These are phyloP conservation scores for Neosilurus mollespiculum DNA, from an alignment of 2,797 vertebrate genomes.

Conservation along the genomic window DNA sequence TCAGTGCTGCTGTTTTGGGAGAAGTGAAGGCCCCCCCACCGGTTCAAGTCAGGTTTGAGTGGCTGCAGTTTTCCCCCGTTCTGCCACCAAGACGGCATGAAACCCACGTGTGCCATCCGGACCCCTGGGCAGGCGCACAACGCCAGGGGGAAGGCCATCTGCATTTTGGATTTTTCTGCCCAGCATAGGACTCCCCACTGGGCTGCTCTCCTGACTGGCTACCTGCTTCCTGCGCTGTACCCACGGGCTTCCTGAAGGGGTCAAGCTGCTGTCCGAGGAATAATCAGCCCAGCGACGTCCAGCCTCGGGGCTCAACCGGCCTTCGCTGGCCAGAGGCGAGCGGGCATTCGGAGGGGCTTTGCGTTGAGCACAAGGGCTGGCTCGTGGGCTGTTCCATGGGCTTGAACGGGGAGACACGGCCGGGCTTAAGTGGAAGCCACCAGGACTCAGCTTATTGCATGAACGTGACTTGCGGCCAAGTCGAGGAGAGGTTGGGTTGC, in stretches of 20 bases:
- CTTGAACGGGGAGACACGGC: constrained; percentile 88
- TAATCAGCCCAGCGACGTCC: constrained; percentile 87
- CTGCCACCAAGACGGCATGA: constrained; percentile 69
- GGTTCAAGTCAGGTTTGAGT: constrained; percentile 71
- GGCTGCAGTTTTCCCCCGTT: constrained; percentile 73
- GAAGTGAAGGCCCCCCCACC: constrained; percentile 18
- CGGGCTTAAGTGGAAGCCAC: constrained; percentile 86
- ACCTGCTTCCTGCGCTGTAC: constrained; percentile 89
- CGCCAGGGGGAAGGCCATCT: constrained; percentile 85
- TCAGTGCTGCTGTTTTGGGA: constrained; percentile 36
- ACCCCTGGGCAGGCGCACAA: constrained; percentile 86
- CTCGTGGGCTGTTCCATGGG: constrained; percentile 88
- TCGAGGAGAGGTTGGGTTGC: constrained; percentile 86
- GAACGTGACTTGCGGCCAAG: constrained; percentile 78
- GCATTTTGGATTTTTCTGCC: constrained; percentile 86
- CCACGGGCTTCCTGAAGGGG: constrained; percentile 94
- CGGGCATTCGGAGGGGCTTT: constrained; percentile 64
- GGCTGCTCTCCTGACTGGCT: constrained; percentile 87
- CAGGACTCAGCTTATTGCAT: constrained; percentile 84
- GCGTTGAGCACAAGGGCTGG: constrained; percentile 84
- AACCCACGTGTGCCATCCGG: constrained; percentile 94
- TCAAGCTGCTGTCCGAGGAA: constrained; percentile 94
- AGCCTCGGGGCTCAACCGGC: constrained; percentile 73
- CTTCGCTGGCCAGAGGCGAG: constrained; percentile 78
- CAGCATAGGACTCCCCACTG: constrained; percentile 84